These are phyloP conservation scores for Ariopsis seemanni DNA, from an alignment of 2,113 vertebrate species.

Conservation along the genomic window DNA sequence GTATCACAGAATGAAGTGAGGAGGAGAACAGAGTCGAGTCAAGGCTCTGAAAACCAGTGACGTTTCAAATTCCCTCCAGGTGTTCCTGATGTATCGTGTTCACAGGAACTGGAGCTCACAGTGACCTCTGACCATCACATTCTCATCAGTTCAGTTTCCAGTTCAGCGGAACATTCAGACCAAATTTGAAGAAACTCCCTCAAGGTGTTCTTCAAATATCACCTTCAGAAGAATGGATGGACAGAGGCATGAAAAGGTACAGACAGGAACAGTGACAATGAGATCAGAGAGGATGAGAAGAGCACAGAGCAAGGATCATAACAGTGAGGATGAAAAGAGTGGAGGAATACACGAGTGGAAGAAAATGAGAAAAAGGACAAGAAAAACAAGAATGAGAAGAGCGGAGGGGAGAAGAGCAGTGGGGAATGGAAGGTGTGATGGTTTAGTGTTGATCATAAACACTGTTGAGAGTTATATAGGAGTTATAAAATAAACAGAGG, in stretches of 20 bases:
- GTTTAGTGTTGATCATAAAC: background rate
- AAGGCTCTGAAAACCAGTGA: background rate
- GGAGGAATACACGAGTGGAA: background rate
- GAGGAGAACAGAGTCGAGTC: background rate
- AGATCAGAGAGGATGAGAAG: background rate
- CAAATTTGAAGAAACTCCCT: too few relatives aligned
- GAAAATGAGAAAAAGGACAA: too few relatives aligned
- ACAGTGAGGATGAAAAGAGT: background rate
- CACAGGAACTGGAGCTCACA: background rate
- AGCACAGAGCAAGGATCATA: background rate
- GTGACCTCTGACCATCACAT: too few relatives aligned
- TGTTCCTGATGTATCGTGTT: background rate
- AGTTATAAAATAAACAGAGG: slow-evolving; percentile 35
- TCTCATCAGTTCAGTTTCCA: too few relatives aligned
- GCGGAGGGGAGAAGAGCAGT: background rate
- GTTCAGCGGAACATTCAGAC: too few relatives aligned
- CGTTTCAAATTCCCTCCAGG: background rate
- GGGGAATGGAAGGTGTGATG: background rate
- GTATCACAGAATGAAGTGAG: background rate
- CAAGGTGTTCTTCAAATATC: too few relatives aligned
- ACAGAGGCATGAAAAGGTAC: background rate
- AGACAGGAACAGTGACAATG: background rate
- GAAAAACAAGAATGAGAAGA: background rate
- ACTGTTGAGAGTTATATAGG: background rate
- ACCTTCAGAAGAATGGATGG: background rate